Conservation (phyloP, 2,888 invertebrate species). For the Sepiola atlantica region DNA sequence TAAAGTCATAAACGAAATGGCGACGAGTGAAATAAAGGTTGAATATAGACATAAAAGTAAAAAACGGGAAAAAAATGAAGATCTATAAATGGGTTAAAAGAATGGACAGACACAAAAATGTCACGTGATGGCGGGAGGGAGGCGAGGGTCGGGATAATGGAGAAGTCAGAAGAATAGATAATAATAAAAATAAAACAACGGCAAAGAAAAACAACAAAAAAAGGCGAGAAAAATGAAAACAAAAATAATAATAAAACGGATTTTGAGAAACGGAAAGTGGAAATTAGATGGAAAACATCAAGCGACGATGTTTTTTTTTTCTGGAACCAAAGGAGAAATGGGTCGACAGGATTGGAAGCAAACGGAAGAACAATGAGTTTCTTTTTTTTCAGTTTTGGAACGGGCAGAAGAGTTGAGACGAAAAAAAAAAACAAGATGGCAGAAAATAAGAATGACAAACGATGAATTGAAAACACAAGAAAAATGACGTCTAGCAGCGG, state of each 20-base stretch:
- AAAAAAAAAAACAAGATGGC: background rate
- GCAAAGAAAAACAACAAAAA: background rate
- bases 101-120: background rate
- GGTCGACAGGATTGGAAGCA: constrained; percentile 1
- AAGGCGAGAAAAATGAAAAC: background rate
- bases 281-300: constrained; percentile 20
- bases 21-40: background rate
- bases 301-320: background rate
- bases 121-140: too few species aligned
- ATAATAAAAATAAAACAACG: background rate
- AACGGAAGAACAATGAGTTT: background rate
- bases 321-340: background rate
- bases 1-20: background rate
- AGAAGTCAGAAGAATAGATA: background rate
- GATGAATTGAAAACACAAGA: background rate
- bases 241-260: background rate
- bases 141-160: background rate
- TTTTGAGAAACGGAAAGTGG: background rate
- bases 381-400: background rate
- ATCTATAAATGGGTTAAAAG: background rate
- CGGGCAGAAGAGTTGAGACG: background rate
- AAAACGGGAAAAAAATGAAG: background rate
- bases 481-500: background rate
- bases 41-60: background rate
- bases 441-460: background rate